Evolutionary conservation across 2,888 invertebrate genomes (phyloP).

Genomic region (Marronus borbonicus): DNA sequence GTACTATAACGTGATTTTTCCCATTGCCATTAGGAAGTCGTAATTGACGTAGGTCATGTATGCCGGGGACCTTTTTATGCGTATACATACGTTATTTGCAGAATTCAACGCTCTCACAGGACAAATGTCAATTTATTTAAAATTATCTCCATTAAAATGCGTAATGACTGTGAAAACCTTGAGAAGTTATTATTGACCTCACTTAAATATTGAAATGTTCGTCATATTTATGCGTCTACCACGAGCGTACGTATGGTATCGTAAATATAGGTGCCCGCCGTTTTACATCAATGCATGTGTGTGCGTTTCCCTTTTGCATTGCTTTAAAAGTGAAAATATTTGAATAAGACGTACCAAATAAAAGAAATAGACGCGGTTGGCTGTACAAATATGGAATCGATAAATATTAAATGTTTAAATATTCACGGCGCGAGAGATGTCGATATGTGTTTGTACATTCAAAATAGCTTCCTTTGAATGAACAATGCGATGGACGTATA

Average conservation of each 20-base stretch:
- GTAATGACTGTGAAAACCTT: constrained; percentile 38
- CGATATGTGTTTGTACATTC: constrained; percentile 33
- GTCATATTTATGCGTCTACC: constrained; percentile 6
- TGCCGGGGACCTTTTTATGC: background rate
- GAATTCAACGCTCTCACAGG: constrained; percentile 2
- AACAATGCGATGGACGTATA: background rate
- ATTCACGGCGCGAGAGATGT: background rate
- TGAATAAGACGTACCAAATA: constrained; percentile 37
- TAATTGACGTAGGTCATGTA: constrained; percentile 2
- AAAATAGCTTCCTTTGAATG: constrained; percentile 25
- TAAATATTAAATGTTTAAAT: constrained; percentile 43
- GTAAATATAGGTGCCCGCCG: no score
- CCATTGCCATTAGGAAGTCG: constrained; percentile 3
- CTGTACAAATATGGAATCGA: constrained; percentile 39
- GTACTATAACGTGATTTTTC: background rate
- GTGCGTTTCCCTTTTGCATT: constrained; percentile 18
- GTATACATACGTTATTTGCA: background rate
- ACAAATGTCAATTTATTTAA: constrained; percentile 43
- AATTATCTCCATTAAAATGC: constrained; percentile 42
- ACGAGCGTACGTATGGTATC: background rate
- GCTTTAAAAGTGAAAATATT: constrained; percentile 38
- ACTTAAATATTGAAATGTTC: constrained; percentile 42
- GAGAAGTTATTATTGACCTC: constrained; percentile 45
- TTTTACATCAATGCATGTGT: background rate
- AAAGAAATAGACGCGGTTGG: constrained; percentile 10